phyloP scores from a whole-genome alignment of 2,888 invertebrate genomes.

The Leptopilina myrica region DNA sequence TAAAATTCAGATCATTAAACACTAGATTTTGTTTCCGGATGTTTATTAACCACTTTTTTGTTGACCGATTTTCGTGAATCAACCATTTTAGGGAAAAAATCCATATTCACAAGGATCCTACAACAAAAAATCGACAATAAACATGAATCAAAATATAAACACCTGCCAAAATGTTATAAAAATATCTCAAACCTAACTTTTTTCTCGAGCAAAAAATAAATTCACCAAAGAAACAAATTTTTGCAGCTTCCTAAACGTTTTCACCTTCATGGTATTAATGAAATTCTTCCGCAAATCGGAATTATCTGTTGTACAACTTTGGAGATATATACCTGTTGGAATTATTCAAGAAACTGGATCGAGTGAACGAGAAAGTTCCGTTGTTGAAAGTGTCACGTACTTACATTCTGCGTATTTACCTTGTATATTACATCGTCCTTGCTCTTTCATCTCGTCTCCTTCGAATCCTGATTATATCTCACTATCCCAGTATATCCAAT shows the following conservation, averaged over 20 bases:
- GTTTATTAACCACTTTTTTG: too few species aligned
- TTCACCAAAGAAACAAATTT: neutral
- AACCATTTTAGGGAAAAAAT: too few species aligned
- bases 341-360: constrained; percentile 75
- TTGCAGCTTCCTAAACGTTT: constrained; percentile 45
- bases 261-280: constrained; percentile 50
- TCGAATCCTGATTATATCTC: constrained; percentile 9
- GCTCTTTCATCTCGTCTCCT: constrained; percentile 52
- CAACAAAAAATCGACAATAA: too few species aligned
- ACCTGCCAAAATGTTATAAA: too few species aligned
- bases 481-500: constrained; percentile 1
- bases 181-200: too few species aligned
- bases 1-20: too few species aligned
- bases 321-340: constrained; percentile 49
- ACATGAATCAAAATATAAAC: too few species aligned
- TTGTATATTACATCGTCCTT: constrained; percentile 42
- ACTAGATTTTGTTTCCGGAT: too few species aligned
- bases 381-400: constrained; percentile 68
- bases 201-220: too few species aligned
- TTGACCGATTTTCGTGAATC: too few species aligned
- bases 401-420: constrained; percentile 47
- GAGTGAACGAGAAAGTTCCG: constrained; percentile 73
- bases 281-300: constrained; percentile 50
- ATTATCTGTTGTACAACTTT: neutral
- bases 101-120: too few species aligned